Evolutionary conservation across 2,113 vertebrate genomes (phyloP).

Genomic region (Oriolus oriolus): DNA sequence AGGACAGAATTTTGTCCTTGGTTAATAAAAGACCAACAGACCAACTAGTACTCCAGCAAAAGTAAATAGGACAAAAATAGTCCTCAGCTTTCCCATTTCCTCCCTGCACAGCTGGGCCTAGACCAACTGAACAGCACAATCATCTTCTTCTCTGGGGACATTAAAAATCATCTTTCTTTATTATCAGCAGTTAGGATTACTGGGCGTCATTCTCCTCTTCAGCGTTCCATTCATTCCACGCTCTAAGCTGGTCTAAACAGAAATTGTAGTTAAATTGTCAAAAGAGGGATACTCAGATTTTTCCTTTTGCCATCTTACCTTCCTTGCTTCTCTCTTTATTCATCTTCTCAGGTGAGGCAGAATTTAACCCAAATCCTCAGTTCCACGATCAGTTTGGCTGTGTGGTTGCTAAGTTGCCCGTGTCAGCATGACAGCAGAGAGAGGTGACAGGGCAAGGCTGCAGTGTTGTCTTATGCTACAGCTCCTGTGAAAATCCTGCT

Average conservation of each 20-base stretch:
- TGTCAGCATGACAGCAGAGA: neutral
- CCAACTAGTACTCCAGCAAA: neutral
- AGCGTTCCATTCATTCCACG: neutral
- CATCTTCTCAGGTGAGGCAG: neutral
- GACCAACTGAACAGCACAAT: neutral
- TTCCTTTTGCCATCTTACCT: neutral
- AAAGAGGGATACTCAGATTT: neutral
- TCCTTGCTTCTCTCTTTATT: neutral
- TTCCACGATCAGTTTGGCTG: neutral
- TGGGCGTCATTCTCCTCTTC: neutral
- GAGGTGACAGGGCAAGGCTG: neutral
- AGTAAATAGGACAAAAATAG: neutral
- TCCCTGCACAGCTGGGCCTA: neutral
- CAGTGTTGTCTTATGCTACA: rapidly evolving
- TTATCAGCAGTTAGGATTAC: neutral
- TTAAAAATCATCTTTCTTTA: neutral
- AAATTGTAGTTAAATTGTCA: neutral
- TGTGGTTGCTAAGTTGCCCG: neutral
- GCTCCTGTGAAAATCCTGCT: neutral
- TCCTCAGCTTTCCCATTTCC: neutral
- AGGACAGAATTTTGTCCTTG: neutral
- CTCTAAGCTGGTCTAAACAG: neutral
- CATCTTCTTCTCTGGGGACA: neutral
- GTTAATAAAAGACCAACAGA: neutral
- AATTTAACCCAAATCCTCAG: neutral